Evolutionary conservation across 2,888 invertebrate genomes (phyloP).

Genomic region (Gymnocheta viridis): DNA sequence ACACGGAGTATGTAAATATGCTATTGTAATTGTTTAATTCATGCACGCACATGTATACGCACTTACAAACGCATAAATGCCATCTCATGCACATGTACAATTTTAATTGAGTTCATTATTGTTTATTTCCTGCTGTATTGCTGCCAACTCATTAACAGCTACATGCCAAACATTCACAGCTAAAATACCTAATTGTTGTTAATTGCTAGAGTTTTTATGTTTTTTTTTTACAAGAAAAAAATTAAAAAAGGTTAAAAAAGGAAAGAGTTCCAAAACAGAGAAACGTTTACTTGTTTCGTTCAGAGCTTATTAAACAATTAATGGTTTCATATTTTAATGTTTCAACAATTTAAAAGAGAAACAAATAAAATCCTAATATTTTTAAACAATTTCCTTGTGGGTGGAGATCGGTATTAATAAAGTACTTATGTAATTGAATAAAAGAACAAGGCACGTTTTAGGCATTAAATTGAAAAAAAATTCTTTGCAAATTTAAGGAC

Average conservation of each 20-base stretch:
- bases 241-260: background rate
- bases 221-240: background rate
- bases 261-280: background rate
- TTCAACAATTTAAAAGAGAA: background rate
- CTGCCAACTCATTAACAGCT: conserved; percentile 80
- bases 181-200: conserved; percentile 56
- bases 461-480: conserved; percentile 39
- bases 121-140: conserved; percentile 74
- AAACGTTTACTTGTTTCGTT: background rate
- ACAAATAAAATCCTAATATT: background rate
- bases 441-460: conserved; percentile 53
- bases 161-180: conserved; percentile 61
- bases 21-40: conserved; percentile 75
- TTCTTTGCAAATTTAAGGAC: background rate
- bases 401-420: background rate
- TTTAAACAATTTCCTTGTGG: conserved; percentile 2
- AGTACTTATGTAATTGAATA: conserved; percentile 4
- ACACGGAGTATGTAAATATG: conserved; percentile 75
- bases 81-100: background rate
- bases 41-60: background rate
- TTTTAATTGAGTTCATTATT: conserved; percentile 51
- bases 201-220: conserved; percentile 52
- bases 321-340: conserved; percentile 15
- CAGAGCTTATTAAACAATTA: background rate
- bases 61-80: background rate